Evolutionary conservation across 2,113 vertebrate genomes (phyloP).

Genomic region (Pandion haliaetus): DNA sequence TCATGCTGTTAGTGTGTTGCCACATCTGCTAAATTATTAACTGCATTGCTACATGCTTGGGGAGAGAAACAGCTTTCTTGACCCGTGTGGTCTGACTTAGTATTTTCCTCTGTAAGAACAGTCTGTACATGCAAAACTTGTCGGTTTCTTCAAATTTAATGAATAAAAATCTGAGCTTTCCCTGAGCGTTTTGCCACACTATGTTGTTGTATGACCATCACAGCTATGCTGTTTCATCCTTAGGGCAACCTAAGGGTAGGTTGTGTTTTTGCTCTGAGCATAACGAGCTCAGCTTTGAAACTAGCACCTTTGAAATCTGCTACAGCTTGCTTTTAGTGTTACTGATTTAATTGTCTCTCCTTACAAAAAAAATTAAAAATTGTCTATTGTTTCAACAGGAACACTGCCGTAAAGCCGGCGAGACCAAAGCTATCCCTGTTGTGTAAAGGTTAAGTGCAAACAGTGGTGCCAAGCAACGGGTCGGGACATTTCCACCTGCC

Average conservation of each 20-base stretch:
- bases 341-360: no score
- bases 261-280: background rate
- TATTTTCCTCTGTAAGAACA: no score
- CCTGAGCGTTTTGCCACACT: rapidly evolving
- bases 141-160: rapidly evolving
- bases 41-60: background rate
- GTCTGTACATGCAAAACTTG: no score
- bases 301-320: background rate
- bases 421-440: rapidly evolving
- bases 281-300: background rate
- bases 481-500: rapidly evolving
- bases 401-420: rapidly evolving
- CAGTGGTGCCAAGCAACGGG: rapidly evolving
- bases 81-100: background rate
- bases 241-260: background rate
- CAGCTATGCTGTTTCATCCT: background rate
- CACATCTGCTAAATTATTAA: background rate
- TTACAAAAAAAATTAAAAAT: background rate
- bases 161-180: background rate
- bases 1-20: background rate
- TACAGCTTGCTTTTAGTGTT: background rate
- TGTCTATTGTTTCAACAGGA: background rate
- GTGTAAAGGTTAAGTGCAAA: background rate
- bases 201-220: rapidly evolving
- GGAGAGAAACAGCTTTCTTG: background rate